Percentiles rank a stretch among this genome's conserved stretches.
phyloP scores from a whole-genome alignment of 2,113 vertebrate genomes.

The Heloderma charlesbogerti region DNA sequence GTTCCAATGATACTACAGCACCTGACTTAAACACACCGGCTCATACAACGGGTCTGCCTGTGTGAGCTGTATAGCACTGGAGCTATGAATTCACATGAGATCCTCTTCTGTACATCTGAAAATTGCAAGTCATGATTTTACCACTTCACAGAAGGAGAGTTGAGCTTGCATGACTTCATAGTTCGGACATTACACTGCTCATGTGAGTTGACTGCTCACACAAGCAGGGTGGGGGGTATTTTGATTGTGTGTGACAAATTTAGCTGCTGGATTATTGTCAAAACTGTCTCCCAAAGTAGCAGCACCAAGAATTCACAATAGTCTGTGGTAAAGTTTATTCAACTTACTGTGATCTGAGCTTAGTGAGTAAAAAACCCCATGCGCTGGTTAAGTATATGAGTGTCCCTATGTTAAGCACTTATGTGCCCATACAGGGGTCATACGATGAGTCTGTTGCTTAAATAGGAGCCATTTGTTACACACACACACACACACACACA shows the following conservation, averaged over 20 bases:
- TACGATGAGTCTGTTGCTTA: not conserved
- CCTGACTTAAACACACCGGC: not conserved
- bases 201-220: not conserved
- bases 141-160: not conserved
- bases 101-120: not conserved
- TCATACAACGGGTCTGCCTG: not conserved
- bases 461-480: not conserved
- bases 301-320: not conserved
- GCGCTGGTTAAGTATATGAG: not conserved
- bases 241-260: not conserved
- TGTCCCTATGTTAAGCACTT: not conserved
- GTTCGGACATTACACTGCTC: not conserved
- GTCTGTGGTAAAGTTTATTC: not conserved
- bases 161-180: not conserved
- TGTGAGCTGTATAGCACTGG: not conserved
- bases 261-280: not conserved
- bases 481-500: not conserved
- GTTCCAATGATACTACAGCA: not conserved
- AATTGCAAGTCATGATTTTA: not conserved
- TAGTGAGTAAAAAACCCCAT: too few relatives aligned
- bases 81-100: not conserved
- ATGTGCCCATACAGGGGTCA: too few relatives aligned
- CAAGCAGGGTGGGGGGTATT: not conserved
- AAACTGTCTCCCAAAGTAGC: not conserved
- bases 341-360: not conserved